Evolutionary conservation across 2,888 invertebrate genomes (phyloP), one percentile per base, ranked within the genome.

Genomic region (Diabrotica balteata): DNA sequence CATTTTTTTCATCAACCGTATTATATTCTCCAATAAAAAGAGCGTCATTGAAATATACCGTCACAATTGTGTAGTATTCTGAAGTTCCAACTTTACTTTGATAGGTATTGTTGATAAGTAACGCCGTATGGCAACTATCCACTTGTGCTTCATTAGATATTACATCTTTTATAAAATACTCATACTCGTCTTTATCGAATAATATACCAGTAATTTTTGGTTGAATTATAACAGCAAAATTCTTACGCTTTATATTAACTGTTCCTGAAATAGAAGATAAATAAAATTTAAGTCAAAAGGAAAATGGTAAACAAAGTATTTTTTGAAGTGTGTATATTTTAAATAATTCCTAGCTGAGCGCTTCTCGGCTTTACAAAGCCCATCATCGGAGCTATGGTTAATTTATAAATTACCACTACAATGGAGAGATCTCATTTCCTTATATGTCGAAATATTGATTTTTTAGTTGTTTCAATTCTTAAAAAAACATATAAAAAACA

Each of bases 211-310:
- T 84, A 46, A 88, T 77, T 68, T 86, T 85, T 71, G 80, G 84
- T 10, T 84, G 84, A 1, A 86, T 84, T 72, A 87, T 82, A 76
- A 87, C 84, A n/a, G 86, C 82, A 58, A 86, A 75, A 76, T 85
- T 86, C 81, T 8, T 85, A 50, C 22, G 43, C 9, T n/a, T n/a
- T 22, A 47, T 66, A 22, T 9, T n/a, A 32, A 22, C 42, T 11
- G 55, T 58, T 43, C 51, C 45, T 55, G 44, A 66, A 54, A 60
- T n/a, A 10, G 32, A 2, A 32, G 32, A 4, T 32, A 32, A 4
- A 17, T 17, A n/a, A n/a, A n/a, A n/a, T n/a, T n/a, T n/a, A n/a
- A n/a, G n/a, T n/a, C n/a, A n/a, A n/a, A n/a, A n/a, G n/a, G n/a
- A n/a, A n/a, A n/a, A n/a, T n/a, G n/a, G n/a, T n/a, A n/a, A n/a